Percentiles rank a stretch among this genome's conserved stretches.
These are phyloP conservation scores for Botia kubotai DNA, from an alignment of 2,797 vertebrate genomes.

Conservation along the genomic window DNA sequence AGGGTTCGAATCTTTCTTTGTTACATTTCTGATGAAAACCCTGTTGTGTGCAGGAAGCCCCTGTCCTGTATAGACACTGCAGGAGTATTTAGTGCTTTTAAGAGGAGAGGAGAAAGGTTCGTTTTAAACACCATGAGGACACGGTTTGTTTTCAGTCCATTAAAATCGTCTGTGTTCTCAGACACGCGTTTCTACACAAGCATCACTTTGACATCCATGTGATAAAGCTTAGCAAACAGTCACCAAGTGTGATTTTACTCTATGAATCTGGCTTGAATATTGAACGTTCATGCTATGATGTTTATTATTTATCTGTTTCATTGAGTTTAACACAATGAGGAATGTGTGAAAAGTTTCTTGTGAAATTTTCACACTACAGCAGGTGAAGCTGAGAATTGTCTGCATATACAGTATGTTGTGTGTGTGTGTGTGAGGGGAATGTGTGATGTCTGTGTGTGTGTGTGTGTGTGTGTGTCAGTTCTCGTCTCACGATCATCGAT, in stretches of 20 bases:
- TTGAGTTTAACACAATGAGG: too few relatives aligned
- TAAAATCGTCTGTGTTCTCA: not conserved
- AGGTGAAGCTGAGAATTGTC: too few relatives aligned
- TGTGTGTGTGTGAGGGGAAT: not conserved
- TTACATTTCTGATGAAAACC: slow-evolving; percentile 49
- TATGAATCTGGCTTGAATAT: not conserved
- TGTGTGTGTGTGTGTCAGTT: too few relatives aligned
- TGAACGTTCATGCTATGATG: too few relatives aligned
- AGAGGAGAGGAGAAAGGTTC: not conserved
- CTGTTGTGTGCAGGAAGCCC: slow-evolving; percentile 17
- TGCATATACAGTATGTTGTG: too few relatives aligned
- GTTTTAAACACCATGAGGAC: slow-evolving; percentile 29
- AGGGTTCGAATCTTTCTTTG: slow-evolving; percentile 54
- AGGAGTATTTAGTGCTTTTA: slow-evolving; percentile 47
- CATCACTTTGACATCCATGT: too few relatives aligned
- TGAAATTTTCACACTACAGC: too few relatives aligned
- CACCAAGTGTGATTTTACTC: not conserved
- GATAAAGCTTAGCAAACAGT: not conserved
- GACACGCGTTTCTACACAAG: too few relatives aligned
- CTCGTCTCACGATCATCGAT: too few relatives aligned
- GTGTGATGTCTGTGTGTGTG: not conserved
- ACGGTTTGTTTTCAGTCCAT: not conserved
- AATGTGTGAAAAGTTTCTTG: too few relatives aligned
- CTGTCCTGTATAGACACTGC: slow-evolving; percentile 15
- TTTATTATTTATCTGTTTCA: too few relatives aligned